These are phyloP conservation scores for Aphelocoma coerulescens DNA, from an alignment of 2,113 vertebrate species.

Conservation along the genomic window DNA sequence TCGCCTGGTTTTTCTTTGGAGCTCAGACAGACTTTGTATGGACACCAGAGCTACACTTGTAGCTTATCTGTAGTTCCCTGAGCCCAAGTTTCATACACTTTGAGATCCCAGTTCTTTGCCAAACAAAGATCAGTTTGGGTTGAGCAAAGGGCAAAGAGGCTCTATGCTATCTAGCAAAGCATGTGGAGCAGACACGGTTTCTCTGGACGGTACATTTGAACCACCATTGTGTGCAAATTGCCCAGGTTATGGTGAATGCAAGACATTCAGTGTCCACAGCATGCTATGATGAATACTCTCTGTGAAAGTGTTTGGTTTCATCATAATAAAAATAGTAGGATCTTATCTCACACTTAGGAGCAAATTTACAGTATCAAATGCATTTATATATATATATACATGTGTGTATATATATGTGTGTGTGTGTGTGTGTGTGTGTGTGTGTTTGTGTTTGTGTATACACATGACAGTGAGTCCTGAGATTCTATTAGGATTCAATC, in stretches of 20 bases:
- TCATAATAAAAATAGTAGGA: neutral
- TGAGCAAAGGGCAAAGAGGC: neutral
- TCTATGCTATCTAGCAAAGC: neutral
- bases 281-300: neutral
- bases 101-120: neutral
- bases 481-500: neutral
- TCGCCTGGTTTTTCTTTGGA: neutral
- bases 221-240: neutral
- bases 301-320: neutral
- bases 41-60: neutral
- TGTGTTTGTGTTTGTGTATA: neutral
- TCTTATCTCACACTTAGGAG: neutral
- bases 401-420: fast-evolving
- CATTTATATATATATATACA: neutral
- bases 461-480: neutral
- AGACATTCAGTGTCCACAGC: neutral
- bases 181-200: neutral
- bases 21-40: neutral
- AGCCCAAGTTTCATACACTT: neutral
- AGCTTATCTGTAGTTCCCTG: neutral
- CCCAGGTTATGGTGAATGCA: neutral
- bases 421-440: fast-evolving
- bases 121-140: neutral
- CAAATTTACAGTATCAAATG: neutral
- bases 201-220: neutral